Evolutionary conservation across 2,888 invertebrate species (phyloP).

Genomic region (Pyrrhia umbra): DNA sequence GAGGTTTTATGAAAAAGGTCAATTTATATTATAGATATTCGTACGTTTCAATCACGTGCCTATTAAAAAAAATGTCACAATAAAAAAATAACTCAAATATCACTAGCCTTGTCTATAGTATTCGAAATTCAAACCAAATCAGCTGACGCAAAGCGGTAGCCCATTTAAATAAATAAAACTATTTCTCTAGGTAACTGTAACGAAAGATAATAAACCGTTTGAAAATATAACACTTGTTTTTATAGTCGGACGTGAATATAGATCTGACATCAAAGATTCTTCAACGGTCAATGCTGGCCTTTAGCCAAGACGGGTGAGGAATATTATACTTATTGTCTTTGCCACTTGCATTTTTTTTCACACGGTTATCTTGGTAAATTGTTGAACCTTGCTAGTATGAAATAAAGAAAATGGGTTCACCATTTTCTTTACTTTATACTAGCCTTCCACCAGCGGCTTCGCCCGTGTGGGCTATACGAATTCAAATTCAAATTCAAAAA

Average conservation of each 20-base stretch:
- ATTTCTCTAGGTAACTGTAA: constrained; percentile 58
- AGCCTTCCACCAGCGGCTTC: no score
- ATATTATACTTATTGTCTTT: constrained; percentile 46
- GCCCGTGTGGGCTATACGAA: no score
- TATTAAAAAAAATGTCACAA: background rate
- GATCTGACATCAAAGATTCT: constrained; percentile 55
- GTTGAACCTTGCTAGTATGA: no score
- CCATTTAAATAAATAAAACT: constrained; percentile 54
- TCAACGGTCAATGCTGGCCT: constrained; percentile 32
- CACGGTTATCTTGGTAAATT: background rate
- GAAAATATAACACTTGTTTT: constrained; percentile 55
- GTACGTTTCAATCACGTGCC: no score
- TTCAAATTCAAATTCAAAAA: no score
- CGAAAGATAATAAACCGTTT: constrained; percentile 56
- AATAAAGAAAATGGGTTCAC: no score
- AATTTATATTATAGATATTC: no score
- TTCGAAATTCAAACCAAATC: constrained; percentile 39
- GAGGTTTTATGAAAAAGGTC: no score
- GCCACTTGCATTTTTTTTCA: constrained; percentile 28
- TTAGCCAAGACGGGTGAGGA: constrained; percentile 41
- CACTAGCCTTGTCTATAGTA: constrained; percentile 8
- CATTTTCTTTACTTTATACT: no score
- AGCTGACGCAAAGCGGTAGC: constrained; percentile 29
- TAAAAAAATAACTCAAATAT: constrained; percentile 15
- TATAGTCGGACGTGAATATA: constrained; percentile 43